Base-by-base conservation (phyloP, 2,797 vertebrate genomes). In the Scarus forsteni region DNA sequence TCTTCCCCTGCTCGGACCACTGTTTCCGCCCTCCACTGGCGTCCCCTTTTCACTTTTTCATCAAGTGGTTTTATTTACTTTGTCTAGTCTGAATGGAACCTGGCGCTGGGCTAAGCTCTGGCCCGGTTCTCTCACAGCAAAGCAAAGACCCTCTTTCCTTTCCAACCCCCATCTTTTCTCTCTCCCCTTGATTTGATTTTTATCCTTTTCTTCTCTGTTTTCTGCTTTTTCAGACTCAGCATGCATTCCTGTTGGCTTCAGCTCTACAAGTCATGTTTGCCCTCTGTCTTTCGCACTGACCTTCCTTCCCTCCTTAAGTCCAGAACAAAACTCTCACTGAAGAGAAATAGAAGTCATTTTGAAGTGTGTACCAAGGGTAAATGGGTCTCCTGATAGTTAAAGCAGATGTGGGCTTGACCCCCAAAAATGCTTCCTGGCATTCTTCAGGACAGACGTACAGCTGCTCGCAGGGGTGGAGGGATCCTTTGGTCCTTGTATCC, bases 21-120 rank as follows among this genome's bases (percentile, higher is more conserved):
- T 72, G 58, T 61, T 44, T 73, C 56, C 27, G 35, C 77, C 72
- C 56, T 75, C 53, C 58, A 7, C 59, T 84, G 60, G 19, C 79
- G 79, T 77, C 15, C 50, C 55, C 62, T 84, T 84, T 70, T 59
- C 66, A 38, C 66, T 79, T 83, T 89, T 78, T 84, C 79, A 85
- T 88, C 65, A 83, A 84, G 77, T 73, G 64, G 68, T 82, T 84
- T 83, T 84, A 85, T 91, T 90, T 88, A 88, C 80, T 90, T 85
- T 88, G 80, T 85, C 77, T 86, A 81, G 80, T 87, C 88, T 73
- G 82, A 86, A 77, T 84, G 80, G 81, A 89, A 89, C 85, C 89
- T 88, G 90, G 87, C 86, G 40, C 89, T 56, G 60, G 39, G 35
- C 54, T 54, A 27, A 85, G 83, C 76, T 79, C 55, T 84, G 83